Base-by-base conservation (phyloP, 2,888 invertebrate genomes). In the Ceramica pisi region DNA sequence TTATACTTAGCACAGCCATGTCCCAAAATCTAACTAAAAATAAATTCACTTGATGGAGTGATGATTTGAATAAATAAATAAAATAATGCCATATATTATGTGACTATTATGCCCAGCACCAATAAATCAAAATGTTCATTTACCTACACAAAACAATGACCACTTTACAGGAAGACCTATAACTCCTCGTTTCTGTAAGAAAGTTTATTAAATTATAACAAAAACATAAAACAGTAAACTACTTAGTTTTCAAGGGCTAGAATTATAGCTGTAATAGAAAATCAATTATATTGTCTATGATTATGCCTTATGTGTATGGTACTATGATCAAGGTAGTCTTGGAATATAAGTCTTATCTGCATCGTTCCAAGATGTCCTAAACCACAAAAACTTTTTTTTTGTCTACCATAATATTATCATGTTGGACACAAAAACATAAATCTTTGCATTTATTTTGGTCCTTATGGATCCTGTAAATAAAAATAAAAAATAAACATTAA, bases 181-280 rank as follows among this genome's bases (percentile, higher is more conserved):
- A 95, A 91, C 90, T 95, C 95, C 84, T 92, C 92, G 81, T 92
- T 94, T 93, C 95, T 95, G 95, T 74, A 95, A 95, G 86, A 92
- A 92, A 89, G 81, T 35, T 68, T n/a, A 73, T 57, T 38, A 74
- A 75, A 79, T 74, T 87, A 79, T 67, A 85, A 78, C 77, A 82
- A 78, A 65, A 73, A 56, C 38, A 16, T 67, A 67, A 48, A 67
- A 55, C 50, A 65, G 14, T 60, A n/a, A 46, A 65, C 65, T 65
- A 72, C 62, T 46, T 31, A 57, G 14, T 21, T 9, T 10, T 14
- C 9, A 35, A n/a, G 4, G 7, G 21, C 12, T 16, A 19, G 16
- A 16, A 38, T 3, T n/a, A 38, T 26, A 7, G 14, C 12, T 48
- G 21, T 3, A 12, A 9, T 23, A 8, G 12, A 21, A 35, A 44